Percentiles rank a stretch among this genome's conserved stretches.
phyloP scores from a whole-genome alignment of 2,113 vertebrate genomes.

The Podarcis muralis region DNA sequence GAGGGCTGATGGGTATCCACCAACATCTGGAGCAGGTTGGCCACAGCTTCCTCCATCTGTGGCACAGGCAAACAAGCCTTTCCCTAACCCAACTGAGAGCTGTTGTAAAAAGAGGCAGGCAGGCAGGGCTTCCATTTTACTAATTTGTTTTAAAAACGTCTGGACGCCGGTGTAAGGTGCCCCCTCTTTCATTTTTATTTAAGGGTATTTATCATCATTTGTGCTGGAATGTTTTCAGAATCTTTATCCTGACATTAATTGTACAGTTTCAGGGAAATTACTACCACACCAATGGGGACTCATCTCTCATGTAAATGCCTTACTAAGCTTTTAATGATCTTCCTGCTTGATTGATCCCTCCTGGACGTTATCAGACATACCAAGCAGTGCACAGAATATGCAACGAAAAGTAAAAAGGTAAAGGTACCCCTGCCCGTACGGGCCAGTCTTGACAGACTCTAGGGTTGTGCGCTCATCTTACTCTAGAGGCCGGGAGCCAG shows the following conservation, averaged over 20 bases:
- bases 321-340: constrained; percentile 3
- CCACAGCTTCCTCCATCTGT: no score
- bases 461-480: no score
- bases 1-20: no score
- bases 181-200: not conserved
- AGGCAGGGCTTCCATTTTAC: no score
- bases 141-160: not conserved
- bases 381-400: not conserved
- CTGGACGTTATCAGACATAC: not conserved
- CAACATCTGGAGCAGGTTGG: no score
- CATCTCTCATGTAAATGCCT: constrained; percentile 8
- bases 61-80: not conserved
- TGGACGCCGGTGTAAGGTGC: not conserved
- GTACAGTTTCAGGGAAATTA: constrained; percentile 13
- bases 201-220: not conserved
- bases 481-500: no score
- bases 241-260: constrained; percentile 1
- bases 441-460: no score
- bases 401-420: not conserved
- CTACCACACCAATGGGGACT: not conserved
- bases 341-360: not conserved
- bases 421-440: no score
- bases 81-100: not conserved
- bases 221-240: not conserved
- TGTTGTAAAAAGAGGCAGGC: not conserved